A percentile compares a stretch with the other conserved stretches of the same genome.
Evolutionary conservation across 2,888 invertebrate genomes (phyloP).

Genomic region (Bhutanitis thaidina): DNA sequence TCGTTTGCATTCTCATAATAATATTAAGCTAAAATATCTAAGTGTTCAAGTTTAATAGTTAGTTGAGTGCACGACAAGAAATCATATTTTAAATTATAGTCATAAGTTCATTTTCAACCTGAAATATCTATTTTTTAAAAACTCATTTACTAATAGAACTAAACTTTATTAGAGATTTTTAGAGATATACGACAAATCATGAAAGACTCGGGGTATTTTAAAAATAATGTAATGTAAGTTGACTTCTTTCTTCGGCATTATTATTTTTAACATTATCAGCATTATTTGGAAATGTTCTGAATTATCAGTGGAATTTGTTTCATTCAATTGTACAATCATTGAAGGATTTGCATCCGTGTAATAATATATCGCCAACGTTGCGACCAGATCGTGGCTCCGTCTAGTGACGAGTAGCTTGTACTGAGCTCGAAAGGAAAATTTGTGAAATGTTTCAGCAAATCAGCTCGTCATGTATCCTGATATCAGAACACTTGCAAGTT

Average conservation of each 20-base stretch:
- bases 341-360: too few species aligned
- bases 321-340: too few species aligned
- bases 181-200: background rate
- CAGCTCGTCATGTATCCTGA: background rate
- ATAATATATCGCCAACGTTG: too few species aligned
- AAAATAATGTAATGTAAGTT: background rate
- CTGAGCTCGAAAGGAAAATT: too few species aligned
- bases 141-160: conserved; percentile 1
- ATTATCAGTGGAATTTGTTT: too few species aligned
- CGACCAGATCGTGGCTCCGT: too few species aligned
- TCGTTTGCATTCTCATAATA: conserved; percentile 41
- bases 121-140: conserved; percentile 16
- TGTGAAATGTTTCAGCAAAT: too few species aligned
- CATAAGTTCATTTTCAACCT: background rate
- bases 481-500: background rate
- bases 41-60: conserved; percentile 16
- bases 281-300: too few species aligned
- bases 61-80: conserved; percentile 18
- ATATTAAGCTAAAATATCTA: conserved; percentile 12
- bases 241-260: background rate
- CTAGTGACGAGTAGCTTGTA: too few species aligned
- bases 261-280: too few species aligned
- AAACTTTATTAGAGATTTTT: background rate
- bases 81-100: conserved; percentile 28
- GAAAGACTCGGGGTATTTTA: too few species aligned